These are phyloP conservation scores for Leucophora obtusa DNA, from an alignment of 2,888 invertebrate species.

Conservation along the genomic window DNA sequence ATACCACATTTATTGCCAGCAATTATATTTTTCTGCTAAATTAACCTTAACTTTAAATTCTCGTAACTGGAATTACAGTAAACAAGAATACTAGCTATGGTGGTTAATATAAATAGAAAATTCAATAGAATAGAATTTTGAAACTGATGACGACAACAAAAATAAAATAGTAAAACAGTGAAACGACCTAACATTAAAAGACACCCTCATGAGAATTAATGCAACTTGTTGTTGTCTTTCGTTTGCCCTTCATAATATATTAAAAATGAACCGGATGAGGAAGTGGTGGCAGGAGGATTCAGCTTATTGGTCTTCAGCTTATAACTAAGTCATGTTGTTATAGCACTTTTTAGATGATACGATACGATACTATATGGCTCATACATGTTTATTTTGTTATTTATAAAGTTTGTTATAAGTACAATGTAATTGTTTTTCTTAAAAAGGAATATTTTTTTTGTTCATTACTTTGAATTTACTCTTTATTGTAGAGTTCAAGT, in stretches of 20 bases:
- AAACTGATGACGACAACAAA: no score
- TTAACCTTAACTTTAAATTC: slow-evolving; percentile 44
- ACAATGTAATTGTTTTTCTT: neutral
- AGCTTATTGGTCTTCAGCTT: slow-evolving; percentile 1
- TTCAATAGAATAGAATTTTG: no score
- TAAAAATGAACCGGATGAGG: neutral
- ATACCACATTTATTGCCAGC: slow-evolving; percentile 18
- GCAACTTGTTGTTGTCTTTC: neutral
- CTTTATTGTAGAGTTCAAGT: neutral
- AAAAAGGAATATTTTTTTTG: neutral
- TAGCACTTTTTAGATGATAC: neutral
- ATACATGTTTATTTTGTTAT: no score
- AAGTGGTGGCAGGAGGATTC: neutral
- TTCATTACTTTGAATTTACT: neutral
- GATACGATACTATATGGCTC: neutral
- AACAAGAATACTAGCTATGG: neutral
- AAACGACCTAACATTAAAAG: neutral
- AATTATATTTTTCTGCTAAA: slow-evolving; percentile 31
- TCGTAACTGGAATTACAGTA: neutral
- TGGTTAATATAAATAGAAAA: neutral
- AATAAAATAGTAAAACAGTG: neutral
- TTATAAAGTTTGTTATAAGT: neutral
- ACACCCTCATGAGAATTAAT: neutral
- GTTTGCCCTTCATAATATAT: neutral
- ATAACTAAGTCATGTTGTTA: slow-evolving; percentile 3